Base-by-base conservation (phyloP, 92 coral and sea anemone species). In the Montipora capitata region DNA sequence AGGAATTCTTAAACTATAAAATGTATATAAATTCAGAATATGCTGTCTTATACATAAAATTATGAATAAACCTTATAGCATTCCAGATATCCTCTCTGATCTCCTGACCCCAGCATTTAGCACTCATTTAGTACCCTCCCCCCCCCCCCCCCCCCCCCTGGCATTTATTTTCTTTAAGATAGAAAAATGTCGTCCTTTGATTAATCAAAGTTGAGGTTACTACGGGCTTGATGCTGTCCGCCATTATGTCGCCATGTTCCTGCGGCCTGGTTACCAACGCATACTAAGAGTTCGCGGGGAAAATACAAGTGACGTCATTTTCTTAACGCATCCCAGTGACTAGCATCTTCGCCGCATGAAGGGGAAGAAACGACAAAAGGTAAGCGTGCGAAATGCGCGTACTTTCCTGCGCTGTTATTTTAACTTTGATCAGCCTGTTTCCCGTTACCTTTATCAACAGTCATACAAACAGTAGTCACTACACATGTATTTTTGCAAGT, bases 361-460 rank as follows among this genome's bases (percentile, higher is more conserved):
- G 83, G 83, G 61, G 73, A 62, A 78, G 83, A 72, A 78, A 69
- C 83, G 70, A 43, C 83, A 78, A 40, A 41, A 78, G 38, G 70
- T 79, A 42, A 79, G 74, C 42, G 42, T 39, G 70, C 11, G 70
- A 65, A 65, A 65, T 16, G 70, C 40, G 41, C 59, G 16, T 2
- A 54, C 59, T 54, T 10, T 54, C 59, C 59, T 65, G 41, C 16
- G 70, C 41, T 65, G 70, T 65, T 65, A 35, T 20, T 65, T 65
- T 20, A 65, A 39, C 70, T 65, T 65, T 65, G 59, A 54, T 54
- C 59, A 54, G 59, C 40, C 39, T 17, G 1, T 65, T 65, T 64
- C 38, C 69, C 69, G 3, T 15, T 65, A 65, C 41, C 17, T 65
- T 65, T 10, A 65, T 65, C 70, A 65, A 65, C 70, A 65, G 70